Conservation (phyloP, 2,888 invertebrate genomes). For the Eledone cirrhosa region DNA sequence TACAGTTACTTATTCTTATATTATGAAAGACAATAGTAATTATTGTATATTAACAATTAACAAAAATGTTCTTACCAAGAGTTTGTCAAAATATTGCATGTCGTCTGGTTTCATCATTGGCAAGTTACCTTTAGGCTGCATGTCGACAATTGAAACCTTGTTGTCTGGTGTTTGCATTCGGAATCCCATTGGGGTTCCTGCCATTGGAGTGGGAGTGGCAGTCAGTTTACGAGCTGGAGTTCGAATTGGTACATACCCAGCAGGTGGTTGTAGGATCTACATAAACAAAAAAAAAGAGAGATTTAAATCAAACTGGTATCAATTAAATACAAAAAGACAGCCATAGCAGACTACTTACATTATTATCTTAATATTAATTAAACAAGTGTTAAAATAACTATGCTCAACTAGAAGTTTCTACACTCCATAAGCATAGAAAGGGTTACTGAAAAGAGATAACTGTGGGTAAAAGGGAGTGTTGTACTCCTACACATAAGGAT, state of each 20-base stretch:
- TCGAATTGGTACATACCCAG: slow-evolving; percentile 93
- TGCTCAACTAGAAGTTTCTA: too few relatives aligned
- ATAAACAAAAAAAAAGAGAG: slow-evolving; percentile 25
- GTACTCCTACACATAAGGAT: too few relatives aligned
- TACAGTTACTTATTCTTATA: too few relatives aligned
- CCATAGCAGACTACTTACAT: too few relatives aligned
- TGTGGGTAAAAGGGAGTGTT: too few relatives aligned
- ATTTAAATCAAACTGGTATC: not conserved
- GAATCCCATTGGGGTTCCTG: slow-evolving; percentile 65
- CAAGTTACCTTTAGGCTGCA: slow-evolving; percentile 94
- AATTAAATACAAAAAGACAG: too few relatives aligned
- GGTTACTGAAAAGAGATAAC: too few relatives aligned
- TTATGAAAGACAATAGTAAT: too few relatives aligned
- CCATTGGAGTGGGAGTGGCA: slow-evolving; percentile 96
- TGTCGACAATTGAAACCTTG: slow-evolving; percentile 80
- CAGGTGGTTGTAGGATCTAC: slow-evolving; percentile 84
- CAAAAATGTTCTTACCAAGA: slow-evolving; percentile 72
- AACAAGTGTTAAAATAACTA: too few relatives aligned
- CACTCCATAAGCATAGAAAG: too few relatives aligned
- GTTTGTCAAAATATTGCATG: slow-evolving; percentile 99
- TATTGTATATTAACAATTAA: not conserved
- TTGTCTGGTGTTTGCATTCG: slow-evolving; percentile 67
- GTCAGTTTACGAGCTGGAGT: slow-evolving; percentile 97
- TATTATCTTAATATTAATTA: too few relatives aligned
- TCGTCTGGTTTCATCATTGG: slow-evolving; percentile 99